Evolutionary conservation across 2,113 vertebrate genomes (phyloP), one percentile per base, ranked within the genome.

Genomic region (Oryzias woworae): DNA sequence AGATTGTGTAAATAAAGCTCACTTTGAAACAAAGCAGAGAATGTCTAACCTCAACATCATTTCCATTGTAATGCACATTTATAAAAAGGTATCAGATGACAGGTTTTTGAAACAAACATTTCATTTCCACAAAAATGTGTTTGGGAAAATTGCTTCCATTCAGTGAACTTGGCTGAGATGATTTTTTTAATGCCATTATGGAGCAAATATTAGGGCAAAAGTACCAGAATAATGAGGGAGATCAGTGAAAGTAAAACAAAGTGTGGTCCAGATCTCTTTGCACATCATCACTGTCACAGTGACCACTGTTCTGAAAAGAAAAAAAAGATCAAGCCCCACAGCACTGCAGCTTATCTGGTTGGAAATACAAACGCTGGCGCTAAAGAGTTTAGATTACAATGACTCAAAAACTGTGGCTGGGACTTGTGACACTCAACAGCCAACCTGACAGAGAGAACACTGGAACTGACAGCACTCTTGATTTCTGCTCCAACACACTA

Each of bases 181-280:
- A 36, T 2, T 36, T 12, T 36, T 36, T 36, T 12, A 12, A 36
- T 36, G 36, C 12, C 10, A 36, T 36, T 36, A 36, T 36, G 36
- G 36, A 36, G 36, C 36, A 36, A 36, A 36, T 36, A 36, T 36
- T 36, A 36, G 36, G 36, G 2, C 36, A 36, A 36, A 36, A 36
- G 36, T 36, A 12, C 36, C 36, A 12, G 36, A 36, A 36, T 36
- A 36, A 36, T 36, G 36, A 36, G 36, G 8, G 2, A 10, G 36
- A 36, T 36, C 36, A 36, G 36, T 36, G 36, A 36, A 36, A 10
- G 10, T 36, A 36, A 67, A 71, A 17, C 64, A 36, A 12, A 36
- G 36, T 54, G 70, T 62, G 73, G 77, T 73, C 69, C 58, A 75
- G 46, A 81, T 80, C 58, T 76, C 23, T 51, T 45, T 48, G 28